Conservation (phyloP, 37 sponge, comb jelly and placozoan genomes). For the Spongilla lacustris region DNA sequence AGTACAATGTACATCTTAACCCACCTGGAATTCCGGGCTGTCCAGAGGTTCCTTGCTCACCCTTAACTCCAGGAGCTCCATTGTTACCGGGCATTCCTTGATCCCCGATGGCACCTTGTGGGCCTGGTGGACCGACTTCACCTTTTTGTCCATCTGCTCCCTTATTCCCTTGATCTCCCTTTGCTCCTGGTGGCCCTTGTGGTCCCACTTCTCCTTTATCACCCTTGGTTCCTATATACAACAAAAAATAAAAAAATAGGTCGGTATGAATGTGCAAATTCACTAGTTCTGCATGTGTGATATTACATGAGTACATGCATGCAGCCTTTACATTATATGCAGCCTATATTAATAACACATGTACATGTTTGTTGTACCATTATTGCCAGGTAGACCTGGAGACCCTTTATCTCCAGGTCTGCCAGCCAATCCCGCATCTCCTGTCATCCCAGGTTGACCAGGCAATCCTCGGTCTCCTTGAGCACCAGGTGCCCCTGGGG, state of each 20-base stretch:
- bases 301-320: background rate
- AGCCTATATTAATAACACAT: no score
- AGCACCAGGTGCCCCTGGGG: no score
- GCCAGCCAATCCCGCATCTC: constrained; percentile 30
- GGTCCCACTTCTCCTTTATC: constrained; percentile 54
- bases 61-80: constrained; percentile 65
- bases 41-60: constrained; percentile 35
- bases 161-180: background rate
- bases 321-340: no score
- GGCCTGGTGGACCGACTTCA: no score
- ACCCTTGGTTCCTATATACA: constrained; percentile 28
- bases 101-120: constrained; percentile 1
- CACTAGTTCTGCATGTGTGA: no score
- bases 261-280: background rate
- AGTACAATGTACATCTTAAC: background rate
- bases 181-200: constrained; percentile 60
- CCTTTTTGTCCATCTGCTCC: background rate
- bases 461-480: no score
- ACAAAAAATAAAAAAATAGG: background rate
- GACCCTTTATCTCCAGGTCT: constrained; percentile 44
- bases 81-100: constrained; percentile 69
- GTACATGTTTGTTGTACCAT: background rate
- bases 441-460: background rate
- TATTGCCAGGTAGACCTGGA: constrained; percentile 33
- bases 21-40: constrained; percentile 18